Evolutionary conservation across 1,140 invertebrate species (phyloP), one percentile per base, ranked within the genome.

Genomic region (Drosophila tsacasi): DNA sequence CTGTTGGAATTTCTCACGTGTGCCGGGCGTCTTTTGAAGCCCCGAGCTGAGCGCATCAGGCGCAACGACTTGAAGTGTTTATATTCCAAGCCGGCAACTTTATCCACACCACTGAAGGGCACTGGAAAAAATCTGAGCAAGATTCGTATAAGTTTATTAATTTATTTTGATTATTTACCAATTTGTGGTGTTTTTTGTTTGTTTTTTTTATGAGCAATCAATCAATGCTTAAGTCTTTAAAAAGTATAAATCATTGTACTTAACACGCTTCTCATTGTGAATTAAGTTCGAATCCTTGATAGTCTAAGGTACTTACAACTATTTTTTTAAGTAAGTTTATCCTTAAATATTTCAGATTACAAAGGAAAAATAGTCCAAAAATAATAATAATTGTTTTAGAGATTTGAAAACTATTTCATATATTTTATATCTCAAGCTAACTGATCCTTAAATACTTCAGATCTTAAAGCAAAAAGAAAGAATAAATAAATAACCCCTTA

Each of bases 31-130:
- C 67, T 77, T 75, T 75, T 63, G 52, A 52, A 64, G 61, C 61
- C 61, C 61, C 12, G 25, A 47, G 74, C 46, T 66, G 71, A 77
- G 55, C 73, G 74, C 76, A 79, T 78, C 76, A 79, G 66, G 78
- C 68, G 58, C 64, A 74, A 55, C 49, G 77, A 79, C 59, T 77
- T 82, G 59, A 81, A 81, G 80, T 77, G 79, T 82, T 73, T 81
- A 77, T 82, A 66, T 73, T 61, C 61, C 55, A 67, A 37, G 62
- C 63, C 49, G 50, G 57, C 57, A 82, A 77, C 78, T 81, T 81
- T 80, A 58, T 72, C 76, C 74, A 50, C 52, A 39, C 59, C 30
- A 39, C 15, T 15, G 15, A 32, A 5, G 23, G 21, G 50, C 59
- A 59, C 72, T 19, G 30, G 9, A 17, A 35, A 52, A 55, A 49